A percentile compares a stretch with the other conserved stretches of the same genome.
phyloP scores from a whole-genome alignment of 37 sponge, comb jelly and placozoan species.

The Haliclona indistincta region DNA sequence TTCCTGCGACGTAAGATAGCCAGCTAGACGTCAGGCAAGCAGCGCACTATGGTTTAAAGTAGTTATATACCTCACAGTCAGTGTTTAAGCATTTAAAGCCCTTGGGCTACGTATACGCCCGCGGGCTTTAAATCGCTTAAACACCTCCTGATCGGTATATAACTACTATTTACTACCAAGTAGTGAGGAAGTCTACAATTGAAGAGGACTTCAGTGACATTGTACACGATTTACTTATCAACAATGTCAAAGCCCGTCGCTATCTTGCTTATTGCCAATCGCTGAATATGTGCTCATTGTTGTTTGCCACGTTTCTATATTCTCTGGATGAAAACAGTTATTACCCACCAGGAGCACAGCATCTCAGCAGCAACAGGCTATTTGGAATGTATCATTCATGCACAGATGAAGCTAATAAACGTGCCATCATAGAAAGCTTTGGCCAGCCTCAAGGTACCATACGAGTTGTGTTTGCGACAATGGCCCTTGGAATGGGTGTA shows the following conservation, averaged over 20 bases:
- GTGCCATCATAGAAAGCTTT: conserved; percentile 21
- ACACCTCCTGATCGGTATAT: too few species aligned
- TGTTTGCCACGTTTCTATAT: conserved; percentile 19
- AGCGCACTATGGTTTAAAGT: too few species aligned
- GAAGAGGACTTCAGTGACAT: conserved; percentile 4
- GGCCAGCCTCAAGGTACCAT: conserved; percentile 25
- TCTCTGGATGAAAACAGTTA: conserved; percentile 19
- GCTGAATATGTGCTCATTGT: conserved; percentile 33
- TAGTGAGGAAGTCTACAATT: not conserved
- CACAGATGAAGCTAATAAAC: conserved; percentile 24
- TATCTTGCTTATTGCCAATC: conserved; percentile 42
- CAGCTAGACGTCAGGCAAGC: too few species aligned
- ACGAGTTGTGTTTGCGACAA: conserved; percentile 66
- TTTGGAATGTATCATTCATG: conserved; percentile 45
- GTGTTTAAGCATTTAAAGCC: too few species aligned
- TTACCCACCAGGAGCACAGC: conserved; percentile 34
- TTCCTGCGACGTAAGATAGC: too few species aligned
- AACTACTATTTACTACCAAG: conserved; percentile 13
- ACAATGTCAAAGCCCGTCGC: conserved; percentile 15
- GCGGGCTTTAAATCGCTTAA: too few species aligned
- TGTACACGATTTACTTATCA: not conserved
- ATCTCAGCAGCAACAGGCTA: conserved; percentile 33
- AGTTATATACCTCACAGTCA: too few species aligned
- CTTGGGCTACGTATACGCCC: not conserved
- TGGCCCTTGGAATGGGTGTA: too few species aligned